Percentiles rank a stretch among this genome's conserved stretches.
Evolutionary conservation across 1,140 invertebrate genomes (phyloP).

Genomic region (Paracyclopina nana): DNA sequence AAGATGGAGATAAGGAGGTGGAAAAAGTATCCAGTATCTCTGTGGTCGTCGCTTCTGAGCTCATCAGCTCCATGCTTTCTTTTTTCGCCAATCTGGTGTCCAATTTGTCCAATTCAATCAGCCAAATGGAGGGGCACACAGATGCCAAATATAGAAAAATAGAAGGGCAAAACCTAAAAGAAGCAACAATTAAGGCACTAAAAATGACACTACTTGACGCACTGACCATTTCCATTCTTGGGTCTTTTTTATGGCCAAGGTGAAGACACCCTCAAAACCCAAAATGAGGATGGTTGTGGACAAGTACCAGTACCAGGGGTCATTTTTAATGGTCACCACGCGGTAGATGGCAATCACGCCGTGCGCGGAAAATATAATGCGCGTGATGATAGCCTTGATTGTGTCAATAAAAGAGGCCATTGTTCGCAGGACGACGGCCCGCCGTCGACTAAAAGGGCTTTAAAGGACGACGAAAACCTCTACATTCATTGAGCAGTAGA

Average conservation of each 20-base stretch:
- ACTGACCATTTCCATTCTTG: slow-evolving; percentile 18
- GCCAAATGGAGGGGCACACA: slow-evolving; percentile 38
- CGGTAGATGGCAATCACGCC: slow-evolving; percentile 13
- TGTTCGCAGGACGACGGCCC: neutral
- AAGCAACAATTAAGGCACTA: too few relatives aligned
- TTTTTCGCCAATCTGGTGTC: slow-evolving; percentile 30
- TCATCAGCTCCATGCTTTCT: neutral
- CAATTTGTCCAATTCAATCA: slow-evolving; percentile 59
- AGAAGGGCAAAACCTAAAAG: slow-evolving; percentile 17
- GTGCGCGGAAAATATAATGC: slow-evolving; percentile 13
- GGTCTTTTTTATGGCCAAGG: slow-evolving; percentile 14
- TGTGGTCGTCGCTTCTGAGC: too few relatives aligned
- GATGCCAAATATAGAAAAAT: slow-evolving; percentile 17
- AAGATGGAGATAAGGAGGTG: too few relatives aligned
- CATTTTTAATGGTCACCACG: slow-evolving; percentile 14
- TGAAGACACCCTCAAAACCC: slow-evolving; percentile 16
- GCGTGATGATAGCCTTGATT: slow-evolving; percentile 12
- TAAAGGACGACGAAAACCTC: too few relatives aligned
- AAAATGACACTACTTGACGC: too few relatives aligned
- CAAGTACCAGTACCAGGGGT: slow-evolving; percentile 18
- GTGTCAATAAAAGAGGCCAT: slow-evolving; percentile 13
- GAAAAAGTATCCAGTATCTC: too few relatives aligned
- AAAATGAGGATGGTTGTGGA: slow-evolving; percentile 12
- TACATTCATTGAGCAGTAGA: too few relatives aligned
- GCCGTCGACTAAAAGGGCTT: too few relatives aligned